Percentiles rank a stretch among this genome's conserved stretches.
Evolutionary conservation across 2,113 vertebrate species (phyloP).

Genomic region (Proteles cristata): DNA sequence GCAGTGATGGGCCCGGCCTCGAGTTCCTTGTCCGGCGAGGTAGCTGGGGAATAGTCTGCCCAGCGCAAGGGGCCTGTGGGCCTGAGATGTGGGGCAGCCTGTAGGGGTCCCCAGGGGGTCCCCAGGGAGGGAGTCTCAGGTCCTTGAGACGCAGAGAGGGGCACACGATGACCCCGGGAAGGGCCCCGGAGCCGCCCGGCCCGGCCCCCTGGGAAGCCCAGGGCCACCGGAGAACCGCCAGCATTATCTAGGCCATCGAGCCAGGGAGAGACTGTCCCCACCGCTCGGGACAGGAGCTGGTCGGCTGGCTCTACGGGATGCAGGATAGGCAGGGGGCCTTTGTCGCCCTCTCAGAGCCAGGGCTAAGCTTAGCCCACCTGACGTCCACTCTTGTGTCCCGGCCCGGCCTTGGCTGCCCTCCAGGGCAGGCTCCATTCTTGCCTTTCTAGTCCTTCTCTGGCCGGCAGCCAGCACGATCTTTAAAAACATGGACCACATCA

Average conservation of each 20-base stretch:
- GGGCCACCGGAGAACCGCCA: neutral
- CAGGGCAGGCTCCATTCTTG: neutral
- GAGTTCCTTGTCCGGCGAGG: neutral
- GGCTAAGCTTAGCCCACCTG: rapidly evolving
- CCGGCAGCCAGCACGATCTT: neutral
- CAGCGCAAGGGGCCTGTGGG: neutral
- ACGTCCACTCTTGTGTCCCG: too few relatives aligned
- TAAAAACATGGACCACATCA: neutral
- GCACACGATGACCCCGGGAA: neutral
- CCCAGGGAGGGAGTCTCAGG: neutral
- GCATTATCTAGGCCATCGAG: neutral
- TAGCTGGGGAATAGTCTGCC: neutral
- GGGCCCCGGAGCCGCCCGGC: rapidly evolving
- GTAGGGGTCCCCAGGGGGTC: too few relatives aligned
- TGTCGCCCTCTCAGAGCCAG: neutral
- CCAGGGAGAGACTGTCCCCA: neutral
- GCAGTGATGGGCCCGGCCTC: neutral
- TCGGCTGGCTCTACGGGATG: too few relatives aligned
- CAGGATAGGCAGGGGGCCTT: neutral
- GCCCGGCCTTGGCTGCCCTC: neutral
- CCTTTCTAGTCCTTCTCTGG: neutral
- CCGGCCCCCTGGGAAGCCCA: too few relatives aligned
- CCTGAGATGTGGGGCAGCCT: neutral
- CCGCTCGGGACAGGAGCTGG: neutral
- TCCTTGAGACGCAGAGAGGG: too few relatives aligned